These are phyloP conservation scores for Hylaeus anthracinus DNA, from an alignment of 1,140 invertebrate genomes.

Conservation along the genomic window DNA sequence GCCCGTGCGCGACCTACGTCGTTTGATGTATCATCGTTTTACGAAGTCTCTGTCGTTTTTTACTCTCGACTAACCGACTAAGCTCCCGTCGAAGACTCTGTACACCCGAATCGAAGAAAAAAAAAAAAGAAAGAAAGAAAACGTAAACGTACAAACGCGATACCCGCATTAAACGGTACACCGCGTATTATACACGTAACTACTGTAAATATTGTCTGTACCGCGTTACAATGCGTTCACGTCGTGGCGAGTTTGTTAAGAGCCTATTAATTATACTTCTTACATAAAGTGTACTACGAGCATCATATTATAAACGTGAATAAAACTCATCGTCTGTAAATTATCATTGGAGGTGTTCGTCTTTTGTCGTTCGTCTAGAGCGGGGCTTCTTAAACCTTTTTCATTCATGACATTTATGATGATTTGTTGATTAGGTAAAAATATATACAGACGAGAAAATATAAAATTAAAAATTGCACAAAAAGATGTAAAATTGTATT, in stretches of 20 bases:
- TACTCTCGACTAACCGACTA: conserved; percentile 19
- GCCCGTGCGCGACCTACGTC: background rate
- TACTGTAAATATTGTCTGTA: conserved; percentile 66
- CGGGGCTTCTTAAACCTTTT: too few species aligned
- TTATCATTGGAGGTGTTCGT: conserved; percentile 39
- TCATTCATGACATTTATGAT: too few species aligned
- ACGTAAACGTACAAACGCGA: conserved; percentile 36
- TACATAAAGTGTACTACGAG: conserved; percentile 64
- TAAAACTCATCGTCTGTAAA: conserved; percentile 71
- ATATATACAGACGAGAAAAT: too few species aligned
- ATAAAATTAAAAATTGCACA: too few species aligned
- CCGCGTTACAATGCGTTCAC: conserved; percentile 47
- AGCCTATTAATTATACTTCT: conserved; percentile 67
- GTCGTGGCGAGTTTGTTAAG: conserved; percentile 59
- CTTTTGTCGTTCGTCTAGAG: too few species aligned
- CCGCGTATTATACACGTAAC: conserved; percentile 11
- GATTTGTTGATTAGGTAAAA: too few species aligned
- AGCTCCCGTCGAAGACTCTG: background rate
- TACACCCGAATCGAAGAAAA: conserved; percentile 24
- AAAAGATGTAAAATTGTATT: too few species aligned
- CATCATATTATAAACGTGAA: conserved; percentile 66
- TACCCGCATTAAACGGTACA: conserved; percentile 4
- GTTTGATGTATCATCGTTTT: conserved; percentile 6
- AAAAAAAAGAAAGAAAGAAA: too few species aligned
- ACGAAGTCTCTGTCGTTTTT: conserved; percentile 24